Evolutionary conservation across 92 coral and sea anemone species (phyloP).

Genomic region (Chrysogorgia sp.): DNA sequence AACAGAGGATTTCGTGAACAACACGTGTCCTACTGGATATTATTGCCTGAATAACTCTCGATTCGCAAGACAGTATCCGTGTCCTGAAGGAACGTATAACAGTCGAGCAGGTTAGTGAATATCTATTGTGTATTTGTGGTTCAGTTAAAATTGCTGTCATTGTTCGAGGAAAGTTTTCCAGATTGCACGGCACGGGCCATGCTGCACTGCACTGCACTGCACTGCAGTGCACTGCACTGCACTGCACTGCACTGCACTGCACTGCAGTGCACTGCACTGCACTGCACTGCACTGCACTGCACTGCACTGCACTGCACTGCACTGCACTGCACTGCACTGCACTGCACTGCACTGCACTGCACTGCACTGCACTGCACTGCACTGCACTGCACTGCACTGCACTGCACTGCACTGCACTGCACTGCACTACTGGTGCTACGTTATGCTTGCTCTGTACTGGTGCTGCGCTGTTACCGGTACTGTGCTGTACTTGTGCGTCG

Average conservation of each 20-base stretch:
- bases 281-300: constrained; percentile 29
- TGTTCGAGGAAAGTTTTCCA: too few relatives aligned
- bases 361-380: constrained; percentile 42
- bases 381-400: constrained; percentile 13
- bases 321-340: constrained; percentile 2
- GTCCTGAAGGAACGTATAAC: constrained; percentile 86
- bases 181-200: background rate
- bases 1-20: constrained; percentile 61
- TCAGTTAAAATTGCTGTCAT: background rate
- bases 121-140: background rate
- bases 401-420: constrained; percentile 27
- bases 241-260: constrained; percentile 34
- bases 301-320: constrained; percentile 36
- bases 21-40: constrained; percentile 82
- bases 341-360: constrained; percentile 16
- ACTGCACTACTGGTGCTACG: constrained; percentile 41
- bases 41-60: constrained; percentile 84
- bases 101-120: constrained; percentile 60
- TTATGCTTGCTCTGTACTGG: too few relatives aligned
- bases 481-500: too few relatives aligned
- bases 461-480: too few relatives aligned
- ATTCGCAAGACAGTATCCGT: constrained; percentile 66
- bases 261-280: constrained; percentile 35
- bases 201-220: background rate
- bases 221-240: constrained; percentile 6